phyloP scores from a whole-genome alignment of 2,113 vertebrate genomes.

The Campylomormyrus tamandua region DNA sequence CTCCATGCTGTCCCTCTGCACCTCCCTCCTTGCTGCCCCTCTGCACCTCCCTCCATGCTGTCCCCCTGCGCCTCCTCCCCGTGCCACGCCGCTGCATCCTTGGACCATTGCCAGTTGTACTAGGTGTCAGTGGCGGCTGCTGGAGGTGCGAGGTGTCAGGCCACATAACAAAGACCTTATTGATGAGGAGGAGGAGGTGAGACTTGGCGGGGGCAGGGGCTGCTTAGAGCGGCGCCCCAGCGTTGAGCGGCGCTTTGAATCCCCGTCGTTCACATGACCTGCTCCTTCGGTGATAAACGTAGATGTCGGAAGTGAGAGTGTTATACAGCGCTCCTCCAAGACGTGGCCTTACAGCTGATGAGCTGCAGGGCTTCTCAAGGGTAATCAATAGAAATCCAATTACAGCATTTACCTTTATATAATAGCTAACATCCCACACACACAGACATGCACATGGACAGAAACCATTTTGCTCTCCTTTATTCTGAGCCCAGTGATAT shows the following conservation, averaged over 20 bases:
- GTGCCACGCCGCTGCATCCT: background rate
- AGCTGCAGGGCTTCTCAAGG: background rate
- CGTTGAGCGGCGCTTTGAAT: background rate
- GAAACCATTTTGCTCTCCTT: background rate
- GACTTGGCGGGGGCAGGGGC: background rate
- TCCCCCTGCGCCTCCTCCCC: background rate
- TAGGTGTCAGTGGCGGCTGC: background rate
- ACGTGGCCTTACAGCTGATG: background rate
- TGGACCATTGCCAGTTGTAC: background rate
- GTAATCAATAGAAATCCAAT: slow-evolving; percentile 5
- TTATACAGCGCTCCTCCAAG: background rate
- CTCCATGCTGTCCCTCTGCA: too few relatives aligned
- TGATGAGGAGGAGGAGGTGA: background rate
- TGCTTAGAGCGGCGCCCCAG: background rate
- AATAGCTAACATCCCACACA: background rate
- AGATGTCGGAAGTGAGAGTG: background rate
- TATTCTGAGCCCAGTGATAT: background rate
- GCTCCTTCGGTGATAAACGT: background rate
- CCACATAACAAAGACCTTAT: slow-evolving; percentile 25
- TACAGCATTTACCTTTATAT: slow-evolving; percentile 18
- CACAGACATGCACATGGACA: background rate
- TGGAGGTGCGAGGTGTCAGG: slow-evolving; percentile 26
- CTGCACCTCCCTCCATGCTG: background rate
- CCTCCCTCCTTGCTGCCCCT: background rate
- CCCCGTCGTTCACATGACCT: background rate